Evolutionary conservation across 2,888 invertebrate species (phyloP), one percentile per base, ranked within the genome.

Genomic region (Ethmia dodecea): DNA sequence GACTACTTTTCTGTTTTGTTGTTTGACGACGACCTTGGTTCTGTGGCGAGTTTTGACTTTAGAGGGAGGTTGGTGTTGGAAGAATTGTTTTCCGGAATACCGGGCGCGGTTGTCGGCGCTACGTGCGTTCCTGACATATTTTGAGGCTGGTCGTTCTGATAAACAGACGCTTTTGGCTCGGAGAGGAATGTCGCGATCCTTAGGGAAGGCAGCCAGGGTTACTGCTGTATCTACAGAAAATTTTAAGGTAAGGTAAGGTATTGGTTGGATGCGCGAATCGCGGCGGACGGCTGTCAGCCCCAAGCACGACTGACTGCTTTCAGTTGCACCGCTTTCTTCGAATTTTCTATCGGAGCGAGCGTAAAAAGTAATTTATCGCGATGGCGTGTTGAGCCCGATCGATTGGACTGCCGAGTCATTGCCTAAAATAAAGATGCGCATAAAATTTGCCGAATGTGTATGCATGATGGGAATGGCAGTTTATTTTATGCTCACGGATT

Each of bases 341-440:
- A 60, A 51, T 55, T 65, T 57, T 62, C 60, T 59, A 53, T 59
- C n/a, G 43, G 52, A 71, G 64, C 58, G 62, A 66, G 55, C 67
- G 67, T 71, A 79, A 81, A 83, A 83, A 84, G 77, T 80, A 75
- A 79, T 75, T 77, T 75, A 81, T 80, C 62, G 75, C 49, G 53
- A 62, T 81, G 45, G 81, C 83, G 83, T 84, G 83, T 62, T 56
- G 62, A 40, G 50, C 44, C 45, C 67, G 70, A 83, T 84, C 84
- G 81, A 83, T 83, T 67, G 56, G 45, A 56, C 57, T 54, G 55
- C 54, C 55, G 57, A 62, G 60, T 58, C 57, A 47, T 57, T 54
- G 60, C 62, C 59, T 69, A 61, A 68, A 66, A 76, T 73, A 71
- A 76, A 79, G 77, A 77, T 73, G 73, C 68, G 77, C 71, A 72